Evolutionary conservation across 2,113 vertebrate genomes (phyloP).

Genomic region (Menura novaehollandiae): DNA sequence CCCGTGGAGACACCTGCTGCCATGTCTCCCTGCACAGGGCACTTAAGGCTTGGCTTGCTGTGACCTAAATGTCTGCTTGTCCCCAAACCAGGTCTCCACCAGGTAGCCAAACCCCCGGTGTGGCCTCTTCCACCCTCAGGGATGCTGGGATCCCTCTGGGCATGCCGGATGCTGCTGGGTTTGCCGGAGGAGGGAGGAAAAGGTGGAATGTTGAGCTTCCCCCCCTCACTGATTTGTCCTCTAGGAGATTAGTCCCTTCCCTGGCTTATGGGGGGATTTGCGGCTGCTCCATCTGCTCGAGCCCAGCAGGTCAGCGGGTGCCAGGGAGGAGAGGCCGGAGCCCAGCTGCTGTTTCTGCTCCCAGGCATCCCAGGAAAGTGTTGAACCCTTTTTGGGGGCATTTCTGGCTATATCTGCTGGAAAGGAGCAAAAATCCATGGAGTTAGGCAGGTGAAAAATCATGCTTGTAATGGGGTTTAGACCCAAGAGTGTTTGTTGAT

Average conservation of each 20-base stretch:
- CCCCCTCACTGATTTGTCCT: not conserved
- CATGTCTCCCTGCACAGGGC: not conserved
- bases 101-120: accelerated
- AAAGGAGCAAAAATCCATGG: not conserved
- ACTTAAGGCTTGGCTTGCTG: not conserved
- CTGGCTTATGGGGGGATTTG: not conserved
- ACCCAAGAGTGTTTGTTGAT: accelerated
- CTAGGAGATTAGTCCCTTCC: slow-evolving; percentile 24
- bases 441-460: not conserved
- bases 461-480: not conserved
- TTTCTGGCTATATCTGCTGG: not conserved
- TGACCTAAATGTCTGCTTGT: not conserved
- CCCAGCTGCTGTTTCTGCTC: not conserved
- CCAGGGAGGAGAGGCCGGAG: not conserved
- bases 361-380: not conserved
- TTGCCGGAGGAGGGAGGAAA: not conserved
- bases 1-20: not conserved
- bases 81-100: not conserved
- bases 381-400: not conserved
- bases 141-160: not conserved
- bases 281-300: not conserved
- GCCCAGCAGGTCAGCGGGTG: not conserved
- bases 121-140: accelerated
- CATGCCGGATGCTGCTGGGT: not conserved
- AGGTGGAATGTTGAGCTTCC: not conserved